Evolutionary conservation across 2,888 invertebrate species (phyloP), one percentile per base, ranked within the genome.

Genomic region (Epistrophe grossulariae): DNA sequence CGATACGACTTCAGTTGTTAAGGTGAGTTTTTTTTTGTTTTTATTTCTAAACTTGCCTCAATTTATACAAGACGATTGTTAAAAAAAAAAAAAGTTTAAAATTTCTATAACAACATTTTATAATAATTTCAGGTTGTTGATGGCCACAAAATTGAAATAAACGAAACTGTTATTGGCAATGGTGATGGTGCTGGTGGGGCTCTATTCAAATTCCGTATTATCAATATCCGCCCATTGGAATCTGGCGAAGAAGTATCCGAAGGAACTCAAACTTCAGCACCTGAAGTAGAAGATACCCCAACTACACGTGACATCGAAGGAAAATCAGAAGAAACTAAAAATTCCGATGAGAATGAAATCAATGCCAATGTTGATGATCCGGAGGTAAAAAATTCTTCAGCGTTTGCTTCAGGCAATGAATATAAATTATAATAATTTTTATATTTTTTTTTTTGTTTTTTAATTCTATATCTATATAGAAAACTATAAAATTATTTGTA

Each of bases 101-200:
- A 43, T 43, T 1, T 43, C 4, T 15, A 15, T 15, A 15, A 5
- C 48, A 13, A 7, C 13, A 28, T 19, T 28, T 59, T 15, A n/a
- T 72, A 4, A n/a, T 64, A 4, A n/a, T 64, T 64, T 40, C 24
- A 94, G 94, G 89, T 94, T 76, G 93, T 94, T 89, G 92, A 94
- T 89, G 94, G 94, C 40, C 94, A 94, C 89, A 92, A 93, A 71
- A 93, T 94, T 81, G 94, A 94, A 88, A 92, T 94, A 78, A 94
- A 94, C 89, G 94, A 94, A 89, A 94, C 94, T 8, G 93, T 93
- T n/a, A 94, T 93, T 89, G 89, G 89, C 15, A 90, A 91, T 64
- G 92, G 92, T n/a, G 92, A 93, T 88, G 91, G 92, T 19, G 90
- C 89, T 38, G 90, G 91, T 4, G 91, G 91, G 66, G 90, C 90